Percentiles rank a stretch among this genome's conserved stretches.
Evolutionary conservation across 2,888 invertebrate species (phyloP).

Genomic region (Synergus umbraculus): DNA sequence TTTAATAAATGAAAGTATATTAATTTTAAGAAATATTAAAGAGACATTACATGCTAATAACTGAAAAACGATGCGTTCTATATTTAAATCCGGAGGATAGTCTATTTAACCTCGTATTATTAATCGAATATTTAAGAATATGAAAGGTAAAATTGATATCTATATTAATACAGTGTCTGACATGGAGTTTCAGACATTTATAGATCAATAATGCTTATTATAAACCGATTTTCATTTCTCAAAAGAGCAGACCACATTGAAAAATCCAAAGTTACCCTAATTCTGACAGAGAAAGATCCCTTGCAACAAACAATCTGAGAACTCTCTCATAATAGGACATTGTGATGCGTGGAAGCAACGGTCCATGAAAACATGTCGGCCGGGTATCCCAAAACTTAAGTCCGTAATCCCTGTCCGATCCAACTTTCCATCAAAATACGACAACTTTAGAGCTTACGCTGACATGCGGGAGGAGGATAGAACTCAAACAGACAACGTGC

Average conservation of each 20-base stretch:
- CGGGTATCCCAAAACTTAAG: slow-evolving; percentile 13
- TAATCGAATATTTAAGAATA: background rate
- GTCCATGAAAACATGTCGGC: background rate
- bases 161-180: background rate
- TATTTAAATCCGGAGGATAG: background rate
- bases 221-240: no score
- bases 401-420: slow-evolving; percentile 28
- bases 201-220: background rate
- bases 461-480: slow-evolving; percentile 16
- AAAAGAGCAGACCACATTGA: no score
- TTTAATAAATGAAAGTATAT: background rate
- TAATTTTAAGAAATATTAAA: background rate
- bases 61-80: background rate
- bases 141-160: background rate
- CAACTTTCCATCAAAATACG: slow-evolving; percentile 28
- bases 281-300: background rate
- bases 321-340: background rate
- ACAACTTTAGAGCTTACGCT: slow-evolving; percentile 33
- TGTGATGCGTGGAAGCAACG: slow-evolving; percentile 16
- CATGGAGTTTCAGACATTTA: background rate
- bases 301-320: slow-evolving; percentile 4
- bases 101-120: no score
- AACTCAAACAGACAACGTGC: slow-evolving; percentile 22
- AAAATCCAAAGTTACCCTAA: background rate
- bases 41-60: background rate